Base-by-base conservation (phyloP, 2,888 invertebrate genomes). In the Luperina testacea region DNA sequence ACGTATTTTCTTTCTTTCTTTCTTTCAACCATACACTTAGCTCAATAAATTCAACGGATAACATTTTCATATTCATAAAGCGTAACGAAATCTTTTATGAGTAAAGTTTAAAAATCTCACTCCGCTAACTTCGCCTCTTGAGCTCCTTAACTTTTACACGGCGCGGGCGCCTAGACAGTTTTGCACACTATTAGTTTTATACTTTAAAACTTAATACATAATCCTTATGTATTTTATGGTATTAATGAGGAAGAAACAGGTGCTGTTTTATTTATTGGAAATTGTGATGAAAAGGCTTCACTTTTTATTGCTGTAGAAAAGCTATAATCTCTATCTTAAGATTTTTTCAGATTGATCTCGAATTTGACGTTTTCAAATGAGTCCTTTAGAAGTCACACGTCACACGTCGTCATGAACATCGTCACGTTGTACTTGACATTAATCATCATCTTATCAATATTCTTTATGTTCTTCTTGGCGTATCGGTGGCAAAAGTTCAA, bases 31-130 rank as follows among this genome's bases (percentile, higher is more conserved):
- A 70, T 83, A 83, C 67, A 87, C 84, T 85, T 83, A 72, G 72
- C 89, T 90, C 90, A 91, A 92, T 92, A 92, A 91, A 92, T 92
- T 92, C 83, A 64, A 63, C 84, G 88, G 91, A 91, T 93, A 92
- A 91, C 90, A 91, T 89, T 91, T 94, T 92, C 92, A 93, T 94
- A 95, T 95, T 95, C 95, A 95, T 94, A 94, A 93, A 93, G 89
- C 90, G 92, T 92, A 91, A 93, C 92, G 91, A 92, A 94, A 94
- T 94, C 93, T 94, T 95, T 95, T 95, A 95, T 94, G 93, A 94
- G 90, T 89, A 93, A 95, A 95, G 92, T 96, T 96, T 95, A 92
- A 94, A 94, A 96, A 95, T 95, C 94, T 94, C 91, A 83, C 86
- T 80, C 80, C 83, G 84, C 85, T 80, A 87, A 90, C 82, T 89